These are phyloP conservation scores for Octopus bimaculoides DNA, from an alignment of 1,140 invertebrate species.

Conservation along the genomic window DNA sequence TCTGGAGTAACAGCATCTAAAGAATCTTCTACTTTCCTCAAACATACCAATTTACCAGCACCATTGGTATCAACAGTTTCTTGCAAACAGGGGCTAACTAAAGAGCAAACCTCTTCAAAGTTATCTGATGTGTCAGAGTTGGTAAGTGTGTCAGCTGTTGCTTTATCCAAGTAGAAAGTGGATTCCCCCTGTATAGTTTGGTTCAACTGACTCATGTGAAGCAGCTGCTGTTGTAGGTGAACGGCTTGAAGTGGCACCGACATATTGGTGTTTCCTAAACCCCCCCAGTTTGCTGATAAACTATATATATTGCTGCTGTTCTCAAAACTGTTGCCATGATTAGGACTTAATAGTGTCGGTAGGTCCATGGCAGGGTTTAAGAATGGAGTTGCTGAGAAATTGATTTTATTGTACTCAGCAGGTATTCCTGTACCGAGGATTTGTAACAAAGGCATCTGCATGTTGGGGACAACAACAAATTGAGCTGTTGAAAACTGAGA, in stretches of 20 bases:
- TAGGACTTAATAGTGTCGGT: neutral
- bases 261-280: neutral
- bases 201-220: constrained; percentile 6
- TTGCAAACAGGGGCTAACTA: neutral
- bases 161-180: neutral
- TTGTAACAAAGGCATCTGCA: constrained; percentile 32
- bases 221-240: constrained; percentile 4
- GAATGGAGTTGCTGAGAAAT: constrained; percentile 7
- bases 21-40: no score
- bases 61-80: neutral
- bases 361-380: neutral
- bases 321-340: neutral
- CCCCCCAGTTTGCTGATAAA: neutral
- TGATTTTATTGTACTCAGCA: constrained; percentile 1
- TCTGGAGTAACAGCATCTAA: no score
- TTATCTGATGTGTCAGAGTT: neutral
- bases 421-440: constrained; percentile 19
- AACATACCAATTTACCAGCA: neutral
- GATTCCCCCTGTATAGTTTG: neutral
- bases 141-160: neutral
- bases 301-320: neutral
- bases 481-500: constrained; percentile 12
- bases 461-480: constrained; percentile 26
- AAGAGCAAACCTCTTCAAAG: neutral
- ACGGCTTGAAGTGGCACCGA: constrained; percentile 1